Evolutionary conservation across 1,140 invertebrate genomes (phyloP), one percentile per base, ranked within the genome.

Genomic region (Goniozus legneri): DNA sequence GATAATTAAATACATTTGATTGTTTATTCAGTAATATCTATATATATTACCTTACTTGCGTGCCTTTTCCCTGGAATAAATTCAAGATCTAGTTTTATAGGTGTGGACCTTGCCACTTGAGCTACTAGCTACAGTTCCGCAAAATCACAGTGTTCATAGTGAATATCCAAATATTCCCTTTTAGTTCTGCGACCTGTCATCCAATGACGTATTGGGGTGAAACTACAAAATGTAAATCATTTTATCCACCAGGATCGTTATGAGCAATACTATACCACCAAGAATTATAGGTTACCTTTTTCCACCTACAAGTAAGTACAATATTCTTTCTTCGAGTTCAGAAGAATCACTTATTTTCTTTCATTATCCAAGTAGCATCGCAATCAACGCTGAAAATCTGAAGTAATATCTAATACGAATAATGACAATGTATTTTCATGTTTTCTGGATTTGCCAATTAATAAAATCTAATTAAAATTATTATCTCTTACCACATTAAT

Each of bases 81-180:
- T 34, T 84, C 82, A 36, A 83, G 71, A 58, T 81, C 81, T 31
- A 84, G 47, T 71, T 82, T 82, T 38, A 76, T 69, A 31, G 77
- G 68, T 19, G 76, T 78, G 19, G 87, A 81, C 41, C 87, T 81
- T 1, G 84, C 76, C 12, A 95, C 83, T 76, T 94, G 87, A 6
- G 97, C 89, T 77, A 97, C 93, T 71, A 95, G 91, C 1, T 93
- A 89, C 75, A 93, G 84, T 80, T 97, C 94, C 10, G 94, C 94
- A 75, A 98, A 98, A n/a, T n/a, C n/a, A n/a, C n/a, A n/a, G n/a
- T n/a, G n/a, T n/a, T n/a, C n/a, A n/a, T n/a, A n/a, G n/a, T n/a
- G n/a, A n/a, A n/a, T 22, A 32, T 20, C 12, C n/a, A n/a, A n/a
- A n/a, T n/a, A n/a, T n/a, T n/a, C n/a, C n/a, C n/a, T n/a, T n/a